These are phyloP conservation scores for Pristionchus entomophagus DNA, from an alignment of 2,888 invertebrate species.

Conservation along the genomic window DNA sequence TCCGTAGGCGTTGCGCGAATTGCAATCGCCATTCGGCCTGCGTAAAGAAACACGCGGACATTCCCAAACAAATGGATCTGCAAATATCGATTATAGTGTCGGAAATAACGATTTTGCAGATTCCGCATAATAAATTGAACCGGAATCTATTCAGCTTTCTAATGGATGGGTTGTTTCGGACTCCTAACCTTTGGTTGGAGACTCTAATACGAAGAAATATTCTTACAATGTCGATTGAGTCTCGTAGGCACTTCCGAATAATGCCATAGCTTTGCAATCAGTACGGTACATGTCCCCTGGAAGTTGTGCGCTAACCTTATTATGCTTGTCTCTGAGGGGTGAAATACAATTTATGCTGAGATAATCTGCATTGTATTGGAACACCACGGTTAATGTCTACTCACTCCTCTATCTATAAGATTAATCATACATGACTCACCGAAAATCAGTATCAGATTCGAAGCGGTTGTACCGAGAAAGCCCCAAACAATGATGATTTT, in stretches of 20 bases:
- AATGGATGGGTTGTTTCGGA: no score
- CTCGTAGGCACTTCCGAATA: neutral
- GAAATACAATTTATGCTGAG: no score
- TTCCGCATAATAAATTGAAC: no score
- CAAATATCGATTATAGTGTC: neutral
- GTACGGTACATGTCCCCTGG: neutral
- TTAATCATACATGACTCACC: neutral
- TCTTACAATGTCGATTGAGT: neutral
- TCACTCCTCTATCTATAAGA: no score
- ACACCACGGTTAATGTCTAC: no score
- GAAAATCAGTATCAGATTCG: neutral
- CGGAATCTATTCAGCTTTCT: no score
- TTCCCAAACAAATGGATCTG: neutral
- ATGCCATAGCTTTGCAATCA: neutral
- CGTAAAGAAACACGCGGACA: neutral
- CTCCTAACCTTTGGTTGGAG: no score
- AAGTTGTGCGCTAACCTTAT: neutral
- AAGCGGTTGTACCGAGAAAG: neutral
- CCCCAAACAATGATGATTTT: constrained; percentile 2
- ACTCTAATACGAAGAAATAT: neutral
- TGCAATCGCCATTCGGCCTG: neutral
- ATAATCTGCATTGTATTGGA: no score
- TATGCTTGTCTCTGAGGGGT: no score
- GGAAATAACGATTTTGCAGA: no score
- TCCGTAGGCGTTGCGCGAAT: no score